phyloP scores from a whole-genome alignment of 2,113 vertebrate species.

The Hyperopisus bebe region DNA sequence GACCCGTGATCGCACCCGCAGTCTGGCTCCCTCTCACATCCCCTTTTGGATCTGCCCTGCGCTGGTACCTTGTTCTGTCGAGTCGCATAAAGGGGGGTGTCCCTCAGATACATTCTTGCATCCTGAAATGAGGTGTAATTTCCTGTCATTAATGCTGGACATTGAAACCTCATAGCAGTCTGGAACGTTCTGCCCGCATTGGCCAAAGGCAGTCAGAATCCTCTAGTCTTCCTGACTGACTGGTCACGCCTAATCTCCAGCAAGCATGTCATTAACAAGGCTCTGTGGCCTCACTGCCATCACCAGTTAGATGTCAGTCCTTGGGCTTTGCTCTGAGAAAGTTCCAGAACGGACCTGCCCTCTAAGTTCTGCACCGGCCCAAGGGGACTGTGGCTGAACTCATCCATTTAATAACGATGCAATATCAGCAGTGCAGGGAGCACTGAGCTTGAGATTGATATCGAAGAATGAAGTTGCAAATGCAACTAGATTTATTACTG shows the following conservation, averaged over 20 bases:
- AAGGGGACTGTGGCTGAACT: not conserved
- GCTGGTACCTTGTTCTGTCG: not conserved
- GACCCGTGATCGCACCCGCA: not conserved
- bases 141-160: not conserved
- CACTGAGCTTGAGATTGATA: not conserved
- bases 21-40: not conserved
- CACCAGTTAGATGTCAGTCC: slow-evolving; percentile 54
- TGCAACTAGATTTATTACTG: not conserved
- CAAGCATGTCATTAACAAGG: slow-evolving; percentile 38
- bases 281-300: slow-evolving; percentile 37
- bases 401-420: not conserved
- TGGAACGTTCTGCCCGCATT: not conserved
- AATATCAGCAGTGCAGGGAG: not conserved
- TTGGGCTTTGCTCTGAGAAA: slow-evolving; percentile 29
- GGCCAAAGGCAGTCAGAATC: not conserved
- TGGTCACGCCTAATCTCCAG: slow-evolving; percentile 3
- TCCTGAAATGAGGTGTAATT: not conserved
- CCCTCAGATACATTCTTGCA: not conserved
- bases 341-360: slow-evolving; percentile 27
- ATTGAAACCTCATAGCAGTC: not conserved
- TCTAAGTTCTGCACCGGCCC: not conserved
- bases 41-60: not conserved
- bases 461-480: not conserved
- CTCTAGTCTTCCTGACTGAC: not conserved
- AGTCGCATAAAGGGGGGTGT: not conserved